Base-by-base conservation (phyloP, 1,140 invertebrate genomes). In the Gryon sp. region DNA sequence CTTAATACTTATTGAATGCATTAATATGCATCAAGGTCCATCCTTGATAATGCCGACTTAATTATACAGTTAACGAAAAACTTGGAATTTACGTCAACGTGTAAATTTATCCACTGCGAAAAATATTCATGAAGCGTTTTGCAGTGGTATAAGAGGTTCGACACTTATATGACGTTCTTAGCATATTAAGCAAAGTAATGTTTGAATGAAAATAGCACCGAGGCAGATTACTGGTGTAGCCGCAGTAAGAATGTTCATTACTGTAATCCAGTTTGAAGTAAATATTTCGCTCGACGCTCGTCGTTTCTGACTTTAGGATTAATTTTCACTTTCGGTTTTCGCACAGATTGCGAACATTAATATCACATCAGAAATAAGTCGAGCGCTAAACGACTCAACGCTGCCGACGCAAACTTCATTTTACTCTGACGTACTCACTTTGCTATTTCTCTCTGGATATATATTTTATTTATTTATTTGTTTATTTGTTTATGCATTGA, bases 31-130 rank as follows among this genome's bases (percentile, higher is more conserved):
- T 20, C 48, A 7, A 36, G 24, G 26, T 19, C 15, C 7, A 72
- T 22, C n/a, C n/a, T n/a, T n/a, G n/a, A 12, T 8, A 32, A 16
- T 36, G 7, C 19, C 22, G 1, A 16, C 11, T 30, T 60, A 70
- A 70, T 70, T 60, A 53, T 62, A 38, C 57, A 43, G 14, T 48
- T 63, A 62, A 52, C 26, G 68, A 72, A 72, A 24, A 70, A 70
- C 68, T 72, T 62, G 12, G n/a, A 62, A 52, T 53, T 55, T 30
- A 48, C 68, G 59, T 30, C 24, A 40, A 5, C 40, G 22, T 57
- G 38, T 73, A 57, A 73, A 73, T 53, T 73, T 40, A 63, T 40
- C 16, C 40, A n/a, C 1, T 15, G 26, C 19, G 11, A 50, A 57
- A 57, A 63, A 41, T 73, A 73, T 73, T 43, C 69, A 12, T 2